phyloP scores from a whole-genome alignment of 2,888 invertebrate genomes.

The Pterobdella sp. region DNA sequence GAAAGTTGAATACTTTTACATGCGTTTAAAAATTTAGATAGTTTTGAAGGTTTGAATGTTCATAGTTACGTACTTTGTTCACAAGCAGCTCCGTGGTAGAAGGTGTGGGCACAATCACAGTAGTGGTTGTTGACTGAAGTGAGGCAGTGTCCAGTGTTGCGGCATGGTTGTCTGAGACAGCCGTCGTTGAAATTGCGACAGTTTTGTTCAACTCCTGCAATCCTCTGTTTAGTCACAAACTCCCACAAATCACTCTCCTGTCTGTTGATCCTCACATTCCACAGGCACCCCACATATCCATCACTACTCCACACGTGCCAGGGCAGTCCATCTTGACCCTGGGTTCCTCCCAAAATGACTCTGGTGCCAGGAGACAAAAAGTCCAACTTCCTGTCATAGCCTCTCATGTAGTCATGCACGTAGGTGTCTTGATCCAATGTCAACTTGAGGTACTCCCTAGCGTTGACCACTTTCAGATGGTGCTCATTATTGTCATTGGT shows the following conservation, averaged over 20 bases:
- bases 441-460: slow-evolving; percentile 35
- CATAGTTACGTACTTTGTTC: slow-evolving; percentile 36
- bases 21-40: too few species aligned
- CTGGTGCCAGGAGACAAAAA: slow-evolving; percentile 22
- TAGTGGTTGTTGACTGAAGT: slow-evolving; percentile 41
- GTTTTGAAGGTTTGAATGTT: too few species aligned
- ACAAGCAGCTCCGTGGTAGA: slow-evolving; percentile 41
- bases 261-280: slow-evolving; percentile 41
- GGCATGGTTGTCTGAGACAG: slow-evolving; percentile 42
- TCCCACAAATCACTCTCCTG: slow-evolving; percentile 38
- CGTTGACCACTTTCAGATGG: slow-evolving; percentile 38
- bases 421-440: slow-evolving; percentile 40
- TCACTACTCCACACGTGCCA: slow-evolving; percentile 45
- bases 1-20: too few species aligned
- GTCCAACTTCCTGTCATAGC: slow-evolving; percentile 22
- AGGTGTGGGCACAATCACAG: slow-evolving; percentile 47
- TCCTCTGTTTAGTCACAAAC: slow-evolving; percentile 21
- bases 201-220: slow-evolving; percentile 34
- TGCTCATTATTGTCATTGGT: slow-evolving; percentile 45
- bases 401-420: slow-evolving; percentile 34
- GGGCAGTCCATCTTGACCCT: slow-evolving; percentile 38
- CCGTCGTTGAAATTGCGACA: slow-evolving; percentile 36
- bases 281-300: slow-evolving; percentile 46
- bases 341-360: slow-evolving; percentile 41
- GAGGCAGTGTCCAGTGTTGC: slow-evolving; percentile 42